Evolutionary conservation across 2,797 vertebrate species (phyloP).

Genomic region (Diceros bicornis): DNA sequence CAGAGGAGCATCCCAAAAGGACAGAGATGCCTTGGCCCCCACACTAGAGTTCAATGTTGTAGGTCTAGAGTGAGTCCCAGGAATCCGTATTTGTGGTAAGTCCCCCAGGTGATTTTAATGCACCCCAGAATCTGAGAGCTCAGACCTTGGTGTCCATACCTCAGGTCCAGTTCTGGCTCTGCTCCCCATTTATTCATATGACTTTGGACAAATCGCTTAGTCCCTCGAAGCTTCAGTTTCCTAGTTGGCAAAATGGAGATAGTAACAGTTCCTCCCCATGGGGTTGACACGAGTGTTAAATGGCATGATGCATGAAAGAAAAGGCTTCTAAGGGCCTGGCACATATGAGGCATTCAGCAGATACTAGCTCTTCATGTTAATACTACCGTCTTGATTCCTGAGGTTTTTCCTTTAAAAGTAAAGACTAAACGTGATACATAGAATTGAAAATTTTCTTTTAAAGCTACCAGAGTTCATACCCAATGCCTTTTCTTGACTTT

Average conservation of each 20-base stretch:
- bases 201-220: not conserved
- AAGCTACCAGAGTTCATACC: not conserved
- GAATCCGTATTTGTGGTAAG: not conserved
- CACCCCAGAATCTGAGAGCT: not conserved
- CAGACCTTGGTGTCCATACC: not conserved
- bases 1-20: not conserved
- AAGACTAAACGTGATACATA: not conserved
- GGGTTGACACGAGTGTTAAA: not conserved
- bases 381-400: not conserved
- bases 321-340: not conserved
- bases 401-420: constrained; percentile 14
- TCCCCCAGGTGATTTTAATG: not conserved
- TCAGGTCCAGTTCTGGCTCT: not conserved
- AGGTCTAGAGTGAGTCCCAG: not conserved
- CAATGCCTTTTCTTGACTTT: not conserved
- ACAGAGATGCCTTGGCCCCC: not conserved
- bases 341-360: not conserved
- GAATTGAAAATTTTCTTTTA: not conserved
- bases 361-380: not conserved
- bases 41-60: not conserved
- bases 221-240: constrained; percentile 5
- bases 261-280: not conserved
- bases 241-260: not conserved
- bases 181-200: not conserved
- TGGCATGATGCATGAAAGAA: too few relatives aligned